These are phyloP conservation scores for Ctenosaura bakeri DNA, from an alignment of 2,797 vertebrate species.

Conservation along the genomic window DNA sequence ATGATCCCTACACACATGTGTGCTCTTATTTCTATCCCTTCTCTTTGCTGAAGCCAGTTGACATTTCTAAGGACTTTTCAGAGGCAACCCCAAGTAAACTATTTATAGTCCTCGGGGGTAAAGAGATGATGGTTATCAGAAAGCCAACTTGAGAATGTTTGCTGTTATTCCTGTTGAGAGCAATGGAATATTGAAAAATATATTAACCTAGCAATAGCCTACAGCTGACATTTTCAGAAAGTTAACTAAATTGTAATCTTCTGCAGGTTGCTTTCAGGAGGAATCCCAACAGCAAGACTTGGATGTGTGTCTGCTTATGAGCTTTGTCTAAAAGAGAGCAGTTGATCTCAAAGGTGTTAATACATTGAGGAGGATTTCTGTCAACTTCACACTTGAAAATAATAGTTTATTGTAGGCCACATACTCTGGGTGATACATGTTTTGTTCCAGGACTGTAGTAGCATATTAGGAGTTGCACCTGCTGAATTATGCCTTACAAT, in stretches of 20 bases:
- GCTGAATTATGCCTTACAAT: neutral
- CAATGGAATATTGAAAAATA: neutral
- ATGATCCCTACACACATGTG: no score
- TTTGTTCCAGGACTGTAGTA: neutral
- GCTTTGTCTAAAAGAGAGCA: neutral
- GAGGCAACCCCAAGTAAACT: neutral
- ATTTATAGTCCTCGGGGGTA: neutral
- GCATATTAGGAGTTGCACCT: neutral
- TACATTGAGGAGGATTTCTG: neutral
- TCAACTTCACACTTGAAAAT: no score
- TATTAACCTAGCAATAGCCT: neutral
- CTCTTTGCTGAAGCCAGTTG: neutral
- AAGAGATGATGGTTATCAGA: neutral
- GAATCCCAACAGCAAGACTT: neutral
- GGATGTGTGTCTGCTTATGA: neutral
- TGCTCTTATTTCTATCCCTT: no score
- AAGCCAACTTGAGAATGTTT: neutral
- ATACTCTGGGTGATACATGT: neutral
- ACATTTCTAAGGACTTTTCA: neutral
- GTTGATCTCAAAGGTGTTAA: neutral
- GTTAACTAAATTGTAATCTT: neutral
- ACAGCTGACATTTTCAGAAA: neutral
- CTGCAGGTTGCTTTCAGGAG: neutral
- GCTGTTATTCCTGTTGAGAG: neutral
- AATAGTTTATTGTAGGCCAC: no score